Conservation (phyloP, 30 jellyfish, hydroid and myxozoan species). For the Turritopsis dohrnii region DNA sequence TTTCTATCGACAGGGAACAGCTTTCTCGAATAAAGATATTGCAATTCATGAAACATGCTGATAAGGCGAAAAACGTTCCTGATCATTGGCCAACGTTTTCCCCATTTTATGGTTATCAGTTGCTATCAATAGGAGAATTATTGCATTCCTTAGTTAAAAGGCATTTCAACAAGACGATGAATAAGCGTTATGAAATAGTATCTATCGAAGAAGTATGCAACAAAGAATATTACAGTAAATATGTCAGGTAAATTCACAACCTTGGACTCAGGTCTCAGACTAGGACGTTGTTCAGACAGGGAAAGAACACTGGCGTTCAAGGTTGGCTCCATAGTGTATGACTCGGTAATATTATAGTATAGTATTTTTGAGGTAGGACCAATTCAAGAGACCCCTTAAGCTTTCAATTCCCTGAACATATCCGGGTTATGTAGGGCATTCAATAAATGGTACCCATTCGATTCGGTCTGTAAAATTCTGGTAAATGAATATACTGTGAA, state of each 20-base stretch:
- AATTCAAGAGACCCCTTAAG: too few species aligned
- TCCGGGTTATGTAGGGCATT: too few species aligned
- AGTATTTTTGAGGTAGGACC: too few species aligned
- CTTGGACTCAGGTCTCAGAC: too few species aligned
- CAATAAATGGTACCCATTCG: too few species aligned
- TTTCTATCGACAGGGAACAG: neutral
- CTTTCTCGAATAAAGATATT: neutral
- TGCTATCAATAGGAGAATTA: neutral
- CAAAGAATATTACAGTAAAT: neutral
- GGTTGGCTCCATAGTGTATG: too few species aligned
- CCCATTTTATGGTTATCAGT: slow-evolving; percentile 2
- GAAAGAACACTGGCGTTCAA: too few species aligned
- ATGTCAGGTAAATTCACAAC: neutral
- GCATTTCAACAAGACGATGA: neutral
- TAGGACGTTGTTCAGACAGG: too few species aligned
- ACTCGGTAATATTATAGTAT: too few species aligned
- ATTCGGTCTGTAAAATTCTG: too few species aligned
- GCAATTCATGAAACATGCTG: neutral
- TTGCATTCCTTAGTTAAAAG: neutral
- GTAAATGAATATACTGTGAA: too few species aligned
- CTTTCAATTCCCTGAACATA: too few species aligned
- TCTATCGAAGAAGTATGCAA: slow-evolving; percentile 14
- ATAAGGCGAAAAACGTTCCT: neutral
- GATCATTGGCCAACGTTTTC: neutral
- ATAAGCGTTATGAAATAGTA: neutral